phyloP scores from a whole-genome alignment of 2,888 invertebrate species.

The Caenorhabditis wallacei region DNA sequence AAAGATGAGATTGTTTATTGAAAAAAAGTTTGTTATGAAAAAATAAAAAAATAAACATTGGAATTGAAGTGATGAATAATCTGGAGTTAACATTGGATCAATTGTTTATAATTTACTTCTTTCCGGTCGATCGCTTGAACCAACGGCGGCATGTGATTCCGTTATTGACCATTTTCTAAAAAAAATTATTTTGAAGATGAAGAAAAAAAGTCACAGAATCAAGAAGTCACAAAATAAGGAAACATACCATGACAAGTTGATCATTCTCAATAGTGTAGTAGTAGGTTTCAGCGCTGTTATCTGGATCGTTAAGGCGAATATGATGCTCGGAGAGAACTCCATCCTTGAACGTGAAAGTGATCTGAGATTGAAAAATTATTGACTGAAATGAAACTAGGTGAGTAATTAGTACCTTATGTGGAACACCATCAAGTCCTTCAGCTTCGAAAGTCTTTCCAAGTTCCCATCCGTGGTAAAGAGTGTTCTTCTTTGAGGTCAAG shows the following conservation, averaged over 20 bases:
- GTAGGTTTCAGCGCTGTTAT: slow-evolving; percentile 80
- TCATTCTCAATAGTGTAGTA: slow-evolving; percentile 78
- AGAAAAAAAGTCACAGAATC: background rate
- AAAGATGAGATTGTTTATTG: slow-evolving; percentile 36
- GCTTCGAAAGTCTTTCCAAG: slow-evolving; percentile 80
- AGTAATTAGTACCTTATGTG: slow-evolving; percentile 78
- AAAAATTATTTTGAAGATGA: background rate
- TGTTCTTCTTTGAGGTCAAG: slow-evolving; percentile 78
- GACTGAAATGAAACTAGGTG: too few species aligned
- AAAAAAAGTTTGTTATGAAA: slow-evolving; percentile 1
- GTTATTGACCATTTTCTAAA: slow-evolving; percentile 81
- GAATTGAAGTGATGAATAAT: slow-evolving; percentile 10
- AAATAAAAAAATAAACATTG: slow-evolving; percentile 15
- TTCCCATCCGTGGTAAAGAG: slow-evolving; percentile 75
- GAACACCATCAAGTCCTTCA: slow-evolving; percentile 80
- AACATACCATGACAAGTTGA: slow-evolving; percentile 78
- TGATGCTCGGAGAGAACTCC: slow-evolving; percentile 78
- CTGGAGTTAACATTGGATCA: slow-evolving; percentile 2
- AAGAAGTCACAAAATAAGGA: too few species aligned
- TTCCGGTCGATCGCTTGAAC: slow-evolving; percentile 76
- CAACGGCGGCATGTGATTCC: slow-evolving; percentile 79
- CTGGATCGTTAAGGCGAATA: slow-evolving; percentile 80
- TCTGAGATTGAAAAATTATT: slow-evolving; percentile 66
- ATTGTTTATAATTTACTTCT: slow-evolving; percentile 49
- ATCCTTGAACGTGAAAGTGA: slow-evolving; percentile 78